These are phyloP conservation scores for Coregonus sp. DNA, from an alignment of 2,797 vertebrate genomes.

Conservation along the genomic window DNA sequence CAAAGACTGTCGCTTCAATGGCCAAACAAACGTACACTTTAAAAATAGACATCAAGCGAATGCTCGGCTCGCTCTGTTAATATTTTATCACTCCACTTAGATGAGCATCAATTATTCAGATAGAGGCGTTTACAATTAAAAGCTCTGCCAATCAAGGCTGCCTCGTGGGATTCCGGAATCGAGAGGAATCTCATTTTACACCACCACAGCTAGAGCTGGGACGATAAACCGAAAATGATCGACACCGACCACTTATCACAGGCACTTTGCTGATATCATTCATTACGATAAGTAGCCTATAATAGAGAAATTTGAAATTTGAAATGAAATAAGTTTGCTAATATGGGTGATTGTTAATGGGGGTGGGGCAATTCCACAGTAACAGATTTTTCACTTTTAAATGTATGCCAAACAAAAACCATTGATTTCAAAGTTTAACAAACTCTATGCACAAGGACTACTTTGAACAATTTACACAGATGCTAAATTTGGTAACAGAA, in stretches of 20 bases:
- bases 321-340: no score
- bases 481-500: no score
- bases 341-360: no score
- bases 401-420: no score
- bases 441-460: no score
- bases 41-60: constrained; percentile 36
- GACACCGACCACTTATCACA: no score
- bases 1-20: constrained; percentile 11
- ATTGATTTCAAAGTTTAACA: no score
- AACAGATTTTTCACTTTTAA: no score
- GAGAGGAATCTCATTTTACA: constrained; percentile 22
- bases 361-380: no score
- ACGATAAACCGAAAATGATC: neutral
- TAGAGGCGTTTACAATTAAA: constrained; percentile 59
- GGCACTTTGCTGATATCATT: no score
- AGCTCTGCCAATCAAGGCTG: constrained; percentile 54
- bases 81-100: constrained; percentile 66
- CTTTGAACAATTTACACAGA: no score
- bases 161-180: constrained; percentile 29
- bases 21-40: constrained; percentile 27
- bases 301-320: neutral
- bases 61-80: constrained; percentile 46
- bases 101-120: constrained; percentile 67
- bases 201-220: neutral
- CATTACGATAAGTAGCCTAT: no score